A percentile compares a stretch with the other conserved stretches of the same genome.
These are phyloP conservation scores for Ochropacha duplaris DNA, from an alignment of 2,888 invertebrate species.

Conservation along the genomic window DNA sequence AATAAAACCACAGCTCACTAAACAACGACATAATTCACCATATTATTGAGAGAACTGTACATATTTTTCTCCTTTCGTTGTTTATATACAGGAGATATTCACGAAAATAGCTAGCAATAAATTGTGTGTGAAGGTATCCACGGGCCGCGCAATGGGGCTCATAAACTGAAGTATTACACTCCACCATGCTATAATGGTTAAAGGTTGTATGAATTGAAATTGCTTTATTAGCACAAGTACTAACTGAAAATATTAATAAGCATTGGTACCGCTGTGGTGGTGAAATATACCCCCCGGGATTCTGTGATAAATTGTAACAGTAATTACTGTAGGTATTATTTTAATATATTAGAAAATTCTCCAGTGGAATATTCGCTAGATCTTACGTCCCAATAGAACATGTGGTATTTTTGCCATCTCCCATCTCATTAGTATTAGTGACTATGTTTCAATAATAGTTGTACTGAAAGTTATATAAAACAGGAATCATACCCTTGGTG, in stretches of 20 bases:
- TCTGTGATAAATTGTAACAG: slow-evolving; percentile 18
- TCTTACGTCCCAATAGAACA: too few relatives aligned
- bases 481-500: too few relatives aligned
- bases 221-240: slow-evolving; percentile 44
- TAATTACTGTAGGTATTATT: slow-evolving; percentile 6
- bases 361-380: not conserved
- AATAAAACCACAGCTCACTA: too few relatives aligned
- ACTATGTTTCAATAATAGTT: too few relatives aligned
- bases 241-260: slow-evolving; percentile 32
- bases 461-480: too few relatives aligned
- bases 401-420: too few relatives aligned
- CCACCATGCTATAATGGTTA: slow-evolving; percentile 40
- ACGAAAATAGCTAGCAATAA: slow-evolving; percentile 40
- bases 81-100: slow-evolving; percentile 33
- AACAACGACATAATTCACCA: too few relatives aligned
- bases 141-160: slow-evolving; percentile 22
- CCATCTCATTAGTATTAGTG: too few relatives aligned
- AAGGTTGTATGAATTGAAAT: slow-evolving; percentile 51
- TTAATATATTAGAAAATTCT: not conserved
- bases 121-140: slow-evolving; percentile 34
- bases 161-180: slow-evolving; percentile 39
- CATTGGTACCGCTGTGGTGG: slow-evolving; percentile 22
- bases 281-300: slow-evolving; percentile 21
- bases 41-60: not conserved
- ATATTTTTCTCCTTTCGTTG: slow-evolving; percentile 10